Percentiles rank a stretch among this genome's conserved stretches.
phyloP scores from a whole-genome alignment of 2,113 vertebrate genomes.

The Jaculus jaculus region DNA sequence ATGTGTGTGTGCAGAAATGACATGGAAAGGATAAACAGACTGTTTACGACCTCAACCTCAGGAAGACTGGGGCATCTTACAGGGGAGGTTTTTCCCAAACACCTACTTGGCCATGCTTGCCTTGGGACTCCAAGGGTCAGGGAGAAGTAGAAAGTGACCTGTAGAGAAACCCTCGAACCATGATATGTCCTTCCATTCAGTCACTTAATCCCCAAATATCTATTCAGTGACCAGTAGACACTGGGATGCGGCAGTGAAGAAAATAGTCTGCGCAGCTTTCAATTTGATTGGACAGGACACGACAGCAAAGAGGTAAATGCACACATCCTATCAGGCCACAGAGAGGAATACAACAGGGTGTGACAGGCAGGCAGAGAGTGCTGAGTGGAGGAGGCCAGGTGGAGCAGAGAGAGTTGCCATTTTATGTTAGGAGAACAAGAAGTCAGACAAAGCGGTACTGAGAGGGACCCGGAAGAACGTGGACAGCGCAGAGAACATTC shows the following conservation, averaged over 20 bases:
- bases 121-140: background rate
- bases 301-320: background rate
- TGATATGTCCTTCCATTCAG: background rate
- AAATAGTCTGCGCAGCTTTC: background rate
- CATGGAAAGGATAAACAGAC: background rate
- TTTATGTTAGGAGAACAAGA: background rate
- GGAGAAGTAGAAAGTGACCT: background rate
- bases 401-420: background rate
- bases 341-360: background rate
- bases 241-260: background rate
- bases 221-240: background rate
- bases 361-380: background rate
- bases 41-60: background rate
- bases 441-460: background rate
- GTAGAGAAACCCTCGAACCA: background rate
- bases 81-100: background rate
- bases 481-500: background rate
- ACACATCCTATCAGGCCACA: background rate
- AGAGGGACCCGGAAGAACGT: background rate
- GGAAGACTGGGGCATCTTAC: background rate
- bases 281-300: background rate
- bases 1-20: background rate
- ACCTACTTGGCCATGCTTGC: background rate
- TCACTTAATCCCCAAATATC: background rate
- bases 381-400: no score